Evolutionary conservation across 2,113 vertebrate genomes (phyloP), one percentile per base, ranked within the genome.

Genomic region (Pholis gunnellus): DNA sequence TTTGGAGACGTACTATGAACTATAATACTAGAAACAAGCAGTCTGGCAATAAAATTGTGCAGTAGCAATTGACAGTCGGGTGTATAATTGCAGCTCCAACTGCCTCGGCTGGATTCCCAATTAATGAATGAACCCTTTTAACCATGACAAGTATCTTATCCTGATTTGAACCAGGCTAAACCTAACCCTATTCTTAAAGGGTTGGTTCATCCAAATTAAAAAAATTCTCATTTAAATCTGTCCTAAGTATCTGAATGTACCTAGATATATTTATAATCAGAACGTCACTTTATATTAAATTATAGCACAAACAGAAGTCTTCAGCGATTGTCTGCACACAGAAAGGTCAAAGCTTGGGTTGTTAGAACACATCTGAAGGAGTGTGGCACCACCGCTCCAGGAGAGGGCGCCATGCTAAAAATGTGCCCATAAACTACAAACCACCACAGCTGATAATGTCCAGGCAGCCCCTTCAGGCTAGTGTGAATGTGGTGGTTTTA

Each of bases 391-490:
- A 11, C 34, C 2, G 1, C 1, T 11, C 78, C 89, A 86, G 74
- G 1, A 76, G 86, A 79, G 75, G 83, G 83, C 44, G 68, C 78
- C 75, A 54, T 72, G 18, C 56, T 17, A 5, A 8, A 68, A 25
- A 8, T 15, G 27, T 20, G 38, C 18, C 3, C 2, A 0, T 27
- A 31, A 68, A 6, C 59, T 29, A 31, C 64, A 57, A 17, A 50
- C 15, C 64, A 65, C 44, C 68, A 75, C 63, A 40, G 44, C 20
- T 50, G 18, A 34, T 34, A n/a, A 7, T 20, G 52, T n/a, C 9
- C 36, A 18, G 15, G 25, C 29, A 50, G 18, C 7, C 6, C 27
- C 38, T 57, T 11, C 18, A 38, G 17, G 14, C 6, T 34, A 1
- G 20, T 40, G 11, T 56, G n/a, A 50, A 44, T n/a, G 22, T n/a